Percentiles rank a stretch among this genome's conserved stretches.
Evolutionary conservation across 2,797 vertebrate species (phyloP).

Genomic region (Bradypodion pumilum): DNA sequence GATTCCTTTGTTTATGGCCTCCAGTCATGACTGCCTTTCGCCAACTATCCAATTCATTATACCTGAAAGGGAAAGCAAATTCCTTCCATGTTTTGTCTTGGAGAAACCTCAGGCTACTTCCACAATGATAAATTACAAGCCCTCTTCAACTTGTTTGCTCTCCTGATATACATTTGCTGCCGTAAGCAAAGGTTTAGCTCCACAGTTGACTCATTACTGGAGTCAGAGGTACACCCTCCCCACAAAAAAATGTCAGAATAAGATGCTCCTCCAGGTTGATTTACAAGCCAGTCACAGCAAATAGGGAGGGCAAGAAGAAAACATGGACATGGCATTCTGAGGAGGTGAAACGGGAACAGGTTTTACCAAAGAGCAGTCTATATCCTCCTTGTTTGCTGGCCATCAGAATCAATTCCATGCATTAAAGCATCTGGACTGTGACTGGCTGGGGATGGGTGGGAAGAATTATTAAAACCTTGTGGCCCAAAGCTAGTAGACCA

Average conservation of each 20-base stretch:
- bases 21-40: not conserved
- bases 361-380: not conserved
- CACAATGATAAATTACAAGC: not conserved
- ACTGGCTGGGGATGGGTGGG: too few relatives aligned
- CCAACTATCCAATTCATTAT: not conserved
- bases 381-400: not conserved
- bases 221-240: too few relatives aligned
- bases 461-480: not conserved
- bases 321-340: not conserved
- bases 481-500: not conserved
- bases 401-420: not conserved
- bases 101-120: not conserved
- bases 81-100: not conserved
- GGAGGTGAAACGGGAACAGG: not conserved
- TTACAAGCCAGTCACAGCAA: not conserved
- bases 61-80: not conserved
- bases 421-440: not conserved
- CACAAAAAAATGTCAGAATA: too few relatives aligned
- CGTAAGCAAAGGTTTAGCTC: not conserved
- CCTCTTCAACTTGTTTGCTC: too few relatives aligned
- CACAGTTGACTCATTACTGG: not conserved
- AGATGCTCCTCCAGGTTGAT: too few relatives aligned
- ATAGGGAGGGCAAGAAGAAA: not conserved
- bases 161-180: not conserved
- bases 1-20: not conserved